A percentile compares a stretch with the other conserved stretches of the same genome.
Evolutionary conservation across 2,113 vertebrate genomes (phyloP).

Genomic region (Sardina pilchardus): DNA sequence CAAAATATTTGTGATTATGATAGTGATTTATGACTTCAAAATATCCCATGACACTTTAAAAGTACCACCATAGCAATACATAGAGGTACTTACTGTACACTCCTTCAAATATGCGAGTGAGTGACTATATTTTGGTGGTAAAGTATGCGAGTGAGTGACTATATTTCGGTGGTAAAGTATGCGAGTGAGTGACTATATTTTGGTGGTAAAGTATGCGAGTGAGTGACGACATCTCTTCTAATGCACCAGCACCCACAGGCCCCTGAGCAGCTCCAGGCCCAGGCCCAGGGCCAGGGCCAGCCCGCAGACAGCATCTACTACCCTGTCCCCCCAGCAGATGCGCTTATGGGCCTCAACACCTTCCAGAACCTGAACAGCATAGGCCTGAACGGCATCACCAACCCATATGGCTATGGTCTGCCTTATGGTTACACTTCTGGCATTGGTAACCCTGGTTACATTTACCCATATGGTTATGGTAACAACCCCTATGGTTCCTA

Average conservation of each 20-base stretch:
- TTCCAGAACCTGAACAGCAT: background rate
- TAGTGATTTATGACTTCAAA: no score
- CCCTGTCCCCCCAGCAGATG: conserved; percentile 16
- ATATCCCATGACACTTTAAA: background rate
- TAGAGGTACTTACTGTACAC: background rate
- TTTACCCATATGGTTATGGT: no score
- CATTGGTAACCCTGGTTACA: no score
- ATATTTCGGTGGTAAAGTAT: background rate
- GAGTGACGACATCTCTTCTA: background rate
- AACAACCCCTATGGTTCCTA: background rate
- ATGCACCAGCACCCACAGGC: background rate
- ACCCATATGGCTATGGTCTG: background rate
- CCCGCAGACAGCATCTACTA: background rate
- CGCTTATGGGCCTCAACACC: background rate
- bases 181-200: background rate
- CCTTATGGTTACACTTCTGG: no score
- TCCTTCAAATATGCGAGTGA: background rate
- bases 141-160: background rate
- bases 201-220: background rate
- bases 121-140: no score
- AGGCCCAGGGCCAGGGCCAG: background rate
- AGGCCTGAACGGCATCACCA: no score
- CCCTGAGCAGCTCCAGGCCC: background rate
- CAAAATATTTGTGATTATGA: no score
- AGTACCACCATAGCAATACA: background rate